phyloP scores from a whole-genome alignment of 92 coral and sea anemone species.

The Porites evermanni region DNA sequence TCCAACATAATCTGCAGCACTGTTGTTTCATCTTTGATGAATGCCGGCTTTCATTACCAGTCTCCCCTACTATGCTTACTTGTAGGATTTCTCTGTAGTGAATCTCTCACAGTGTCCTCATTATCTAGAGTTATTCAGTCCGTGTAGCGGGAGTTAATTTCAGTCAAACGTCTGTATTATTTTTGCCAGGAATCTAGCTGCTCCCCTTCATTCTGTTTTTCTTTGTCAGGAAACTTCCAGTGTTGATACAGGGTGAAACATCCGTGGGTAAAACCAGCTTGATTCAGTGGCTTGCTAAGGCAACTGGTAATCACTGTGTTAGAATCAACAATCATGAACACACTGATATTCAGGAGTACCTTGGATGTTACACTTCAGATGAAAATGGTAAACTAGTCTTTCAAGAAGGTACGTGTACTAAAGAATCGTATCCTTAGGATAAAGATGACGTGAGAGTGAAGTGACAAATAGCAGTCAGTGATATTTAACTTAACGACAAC shows the following conservation, averaged over 20 bases:
- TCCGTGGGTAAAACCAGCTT: conserved; percentile 99
- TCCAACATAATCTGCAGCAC: too few relatives aligned
- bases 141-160: too few relatives aligned
- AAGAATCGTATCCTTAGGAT: not conserved
- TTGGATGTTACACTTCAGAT: conserved; percentile 97
- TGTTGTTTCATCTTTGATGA: too few relatives aligned
- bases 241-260: conserved; percentile 96
- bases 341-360: conserved; percentile 98
- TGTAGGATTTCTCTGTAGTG: too few relatives aligned
- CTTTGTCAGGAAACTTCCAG: conserved; percentile 82
- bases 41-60: too few relatives aligned
- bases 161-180: too few relatives aligned
- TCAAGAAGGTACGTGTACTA: conserved; percentile 82
- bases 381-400: conserved; percentile 91
- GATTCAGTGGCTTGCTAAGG: conserved; percentile 93
- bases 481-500: too few relatives aligned
- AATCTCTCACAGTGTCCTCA: too few relatives aligned
- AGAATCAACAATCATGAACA: conserved; percentile 98
- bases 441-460: not conserved
- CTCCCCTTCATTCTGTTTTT: too few relatives aligned
- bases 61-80: too few relatives aligned
- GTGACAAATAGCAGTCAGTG: not conserved
- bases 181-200: too few relatives aligned
- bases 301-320: conserved; percentile 93
- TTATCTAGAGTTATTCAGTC: too few relatives aligned